phyloP scores from a whole-genome alignment of 1,140 invertebrate genomes.

The Batillaria attramentaria region DNA sequence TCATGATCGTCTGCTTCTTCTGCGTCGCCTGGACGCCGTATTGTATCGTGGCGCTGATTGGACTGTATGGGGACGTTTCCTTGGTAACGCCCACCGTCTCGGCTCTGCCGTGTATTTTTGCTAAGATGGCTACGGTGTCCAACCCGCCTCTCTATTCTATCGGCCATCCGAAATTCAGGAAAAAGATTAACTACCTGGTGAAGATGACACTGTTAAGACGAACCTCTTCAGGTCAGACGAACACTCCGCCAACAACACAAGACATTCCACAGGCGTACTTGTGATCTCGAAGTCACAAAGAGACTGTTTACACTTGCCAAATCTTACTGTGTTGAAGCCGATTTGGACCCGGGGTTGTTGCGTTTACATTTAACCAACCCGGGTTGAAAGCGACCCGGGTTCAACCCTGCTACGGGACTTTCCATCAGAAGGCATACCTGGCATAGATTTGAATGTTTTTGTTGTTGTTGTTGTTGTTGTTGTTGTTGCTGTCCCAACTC shows the following conservation, averaged over 20 bases:
- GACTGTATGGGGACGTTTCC: slow-evolving; percentile 76
- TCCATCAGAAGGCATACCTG: neutral
- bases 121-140: slow-evolving; percentile 84
- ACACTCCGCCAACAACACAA: neutral
- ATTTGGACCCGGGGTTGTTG: no score
- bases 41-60: slow-evolving; percentile 81
- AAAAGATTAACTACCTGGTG: slow-evolving; percentile 24
- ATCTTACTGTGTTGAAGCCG: neutral
- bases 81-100: slow-evolving; percentile 77
- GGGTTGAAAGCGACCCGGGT: no score
- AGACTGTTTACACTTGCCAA: neutral
- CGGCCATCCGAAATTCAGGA: slow-evolving; percentile 54
- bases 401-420: neutral
- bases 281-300: no score
- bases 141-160: slow-evolving; percentile 86
- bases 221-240: neutral
- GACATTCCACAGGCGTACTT: neutral
- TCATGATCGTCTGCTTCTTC: slow-evolving; percentile 43
- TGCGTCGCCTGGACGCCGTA: slow-evolving; percentile 51
- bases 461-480: no score
- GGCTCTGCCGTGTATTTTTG: slow-evolving; percentile 81
- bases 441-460: neutral
- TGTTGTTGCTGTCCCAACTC: no score
- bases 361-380: neutral
- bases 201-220: neutral